Conservation (phyloP, 2,797 vertebrate species). For the Poeciliopsis presidionis region DNA sequence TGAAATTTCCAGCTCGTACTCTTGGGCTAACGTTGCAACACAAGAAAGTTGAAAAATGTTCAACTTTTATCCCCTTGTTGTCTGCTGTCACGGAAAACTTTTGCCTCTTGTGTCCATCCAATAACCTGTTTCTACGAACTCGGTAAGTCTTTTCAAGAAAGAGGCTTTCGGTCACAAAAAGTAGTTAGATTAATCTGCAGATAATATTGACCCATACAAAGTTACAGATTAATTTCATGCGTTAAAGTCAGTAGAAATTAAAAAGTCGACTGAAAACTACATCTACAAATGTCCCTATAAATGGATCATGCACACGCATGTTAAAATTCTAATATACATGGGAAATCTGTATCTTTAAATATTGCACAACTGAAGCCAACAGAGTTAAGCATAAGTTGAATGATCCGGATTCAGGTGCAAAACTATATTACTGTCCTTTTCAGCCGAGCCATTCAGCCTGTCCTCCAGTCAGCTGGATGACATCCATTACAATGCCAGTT, state of each 20-base stretch:
- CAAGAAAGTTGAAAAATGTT: no score
- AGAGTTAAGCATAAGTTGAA: not conserved
- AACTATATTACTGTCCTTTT: constrained; percentile 50
- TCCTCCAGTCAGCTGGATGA: constrained; percentile 52
- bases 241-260: not conserved
- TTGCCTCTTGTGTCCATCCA: no score
- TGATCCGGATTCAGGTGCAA: constrained; percentile 6
- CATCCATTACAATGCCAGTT: constrained; percentile 66
- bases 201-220: no score
- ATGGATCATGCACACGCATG: not conserved
- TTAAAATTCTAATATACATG: not conserved
- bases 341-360: not conserved
- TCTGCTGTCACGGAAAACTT: no score
- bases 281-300: not conserved
- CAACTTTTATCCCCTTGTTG: no score
- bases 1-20: no score
- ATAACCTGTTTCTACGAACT: no score
- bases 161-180: no score
- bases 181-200: no score
- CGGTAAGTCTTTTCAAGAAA: no score
- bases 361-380: not conserved
- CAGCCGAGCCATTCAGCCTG: constrained; percentile 31
- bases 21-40: no score
- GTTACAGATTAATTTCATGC: no score
- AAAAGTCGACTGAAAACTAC: not conserved